phyloP scores from a whole-genome alignment of 2,113 vertebrate species.

The Ceratotherium simum region DNA sequence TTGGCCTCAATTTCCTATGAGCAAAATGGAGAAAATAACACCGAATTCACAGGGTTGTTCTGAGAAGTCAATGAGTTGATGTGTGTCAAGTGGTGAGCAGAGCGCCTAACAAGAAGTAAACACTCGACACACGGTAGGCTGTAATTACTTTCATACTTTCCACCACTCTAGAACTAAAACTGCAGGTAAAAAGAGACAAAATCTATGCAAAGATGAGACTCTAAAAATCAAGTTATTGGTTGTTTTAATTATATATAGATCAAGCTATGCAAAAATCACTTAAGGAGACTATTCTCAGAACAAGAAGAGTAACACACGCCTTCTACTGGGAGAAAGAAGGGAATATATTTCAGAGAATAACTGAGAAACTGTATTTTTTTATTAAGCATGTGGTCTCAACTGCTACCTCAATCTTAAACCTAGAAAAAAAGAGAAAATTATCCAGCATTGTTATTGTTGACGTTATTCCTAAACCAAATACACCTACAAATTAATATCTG shows the following conservation, averaged over 20 bases:
- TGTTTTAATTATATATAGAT: constrained; percentile 41
- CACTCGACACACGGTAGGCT: neutral
- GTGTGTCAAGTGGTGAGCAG: neutral
- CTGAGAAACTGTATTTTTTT: neutral
- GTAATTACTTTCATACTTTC: neutral
- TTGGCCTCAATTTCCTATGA: neutral
- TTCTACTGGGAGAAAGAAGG: neutral
- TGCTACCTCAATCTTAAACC: neutral
- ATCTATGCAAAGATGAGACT: constrained; percentile 27
- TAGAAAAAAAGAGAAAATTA: neutral
- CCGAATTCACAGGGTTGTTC: neutral
- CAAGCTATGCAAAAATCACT: neutral
- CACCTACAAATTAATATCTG: neutral
- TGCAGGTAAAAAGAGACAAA: constrained; percentile 29
- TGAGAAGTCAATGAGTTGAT: constrained; percentile 12
- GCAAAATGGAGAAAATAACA: neutral
- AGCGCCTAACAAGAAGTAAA: neutral
- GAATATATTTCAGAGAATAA: neutral
- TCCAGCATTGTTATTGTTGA: neutral
- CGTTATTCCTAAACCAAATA: constrained; percentile 31
- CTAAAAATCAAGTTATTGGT: constrained; percentile 24
- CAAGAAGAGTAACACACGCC: constrained; percentile 12
- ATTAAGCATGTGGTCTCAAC: neutral
- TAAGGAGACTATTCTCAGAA: constrained; percentile 20
- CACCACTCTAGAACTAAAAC: constrained; percentile 17